Percentiles rank a stretch among this genome's conserved stretches.
phyloP scores from a whole-genome alignment of 2,888 invertebrate species.

The Myopa tessellatipennis region DNA sequence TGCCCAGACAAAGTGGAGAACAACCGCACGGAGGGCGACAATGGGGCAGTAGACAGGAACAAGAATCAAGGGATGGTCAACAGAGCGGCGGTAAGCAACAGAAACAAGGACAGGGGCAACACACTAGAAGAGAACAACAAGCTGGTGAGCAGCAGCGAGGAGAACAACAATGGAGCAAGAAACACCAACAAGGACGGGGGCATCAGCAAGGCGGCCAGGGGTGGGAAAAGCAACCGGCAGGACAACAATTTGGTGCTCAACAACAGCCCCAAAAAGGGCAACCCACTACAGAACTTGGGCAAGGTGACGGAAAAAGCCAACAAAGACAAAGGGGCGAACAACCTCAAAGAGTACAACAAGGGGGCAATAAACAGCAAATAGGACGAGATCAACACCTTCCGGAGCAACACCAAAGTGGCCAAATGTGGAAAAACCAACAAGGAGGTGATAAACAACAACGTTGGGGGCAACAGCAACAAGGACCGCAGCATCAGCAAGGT shows the following conservation, averaged over 20 bases:
- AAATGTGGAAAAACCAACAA: conserved; percentile 34
- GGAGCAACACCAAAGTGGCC: conserved; percentile 28
- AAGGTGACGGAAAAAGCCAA: conserved; percentile 27
- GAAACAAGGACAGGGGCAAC: conserved; percentile 10
- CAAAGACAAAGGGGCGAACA: conserved; percentile 9
- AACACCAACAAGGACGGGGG: conserved; percentile 23
- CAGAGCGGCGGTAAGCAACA: conserved; percentile 10
- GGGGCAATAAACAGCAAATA: conserved; percentile 23
- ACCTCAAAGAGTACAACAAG: conserved; percentile 30
- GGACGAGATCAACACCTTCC: conserved; percentile 34
- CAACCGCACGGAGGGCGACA: too few relatives aligned
- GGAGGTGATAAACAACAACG: conserved; percentile 17
- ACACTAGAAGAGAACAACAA: conserved; percentile 8
- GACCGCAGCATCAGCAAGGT: conserved; percentile 9
- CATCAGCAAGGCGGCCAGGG: neutral
- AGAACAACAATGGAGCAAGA: conserved; percentile 30
- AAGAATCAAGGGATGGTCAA: conserved; percentile 30
- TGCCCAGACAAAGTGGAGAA: neutral
- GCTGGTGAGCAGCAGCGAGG: neutral
- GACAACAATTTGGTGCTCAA: conserved; percentile 17
- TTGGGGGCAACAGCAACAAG: conserved; percentile 16
- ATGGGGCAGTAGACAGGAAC: neutral
- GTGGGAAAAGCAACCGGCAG: conserved; percentile 22
- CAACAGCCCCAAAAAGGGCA: conserved; percentile 9
- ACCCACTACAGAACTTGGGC: conserved; percentile 17